Evolutionary conservation across 2,797 vertebrate genomes (phyloP), one percentile per base, ranked within the genome.

Genomic region (Octomys mimax): DNA sequence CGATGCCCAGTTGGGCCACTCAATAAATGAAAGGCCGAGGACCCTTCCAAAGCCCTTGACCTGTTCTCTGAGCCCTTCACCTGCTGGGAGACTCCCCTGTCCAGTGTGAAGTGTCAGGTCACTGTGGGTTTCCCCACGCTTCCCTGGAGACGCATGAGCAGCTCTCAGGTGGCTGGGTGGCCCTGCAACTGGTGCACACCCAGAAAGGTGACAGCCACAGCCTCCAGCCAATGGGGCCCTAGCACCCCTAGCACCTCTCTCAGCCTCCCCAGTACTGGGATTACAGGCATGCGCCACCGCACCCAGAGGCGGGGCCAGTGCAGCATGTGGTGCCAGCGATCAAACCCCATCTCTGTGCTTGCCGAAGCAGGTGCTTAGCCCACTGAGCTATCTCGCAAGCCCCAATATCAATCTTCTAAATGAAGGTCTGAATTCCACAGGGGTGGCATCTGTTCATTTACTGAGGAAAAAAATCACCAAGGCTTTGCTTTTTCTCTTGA

Each of bases 151-250:
- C 22, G 11, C 16, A 6, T 4, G n/a, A 78, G 9, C 39, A 6
- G 39, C 39, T 54, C 0, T 33, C n/a, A 21, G 39, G 10, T 31
- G 59, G 66, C 77, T 61, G 22, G 9, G 11, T n/a, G n/a, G 46
- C 57, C 5, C 71, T 0, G 0, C 21, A 62, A 64, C 61, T 13
- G 1, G 22, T 1, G 0, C 26, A 26, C 3, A 2, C 49, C 80
- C n/a, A 4, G 22, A 19, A 57, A 2, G 3, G 0, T 33, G 16
- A 10, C 14, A 4, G 0, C 73, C 89, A 2, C 64, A 8, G 3
- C 42, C 59, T 4, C 0, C n/a, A 54, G 11, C 59, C 52, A 36
- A 22, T 21, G 11, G 16, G n/a, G 46, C 57, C 39, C 42, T 42
- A 42, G 13, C 54, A 14, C 13, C 49, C 49, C 49, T 39, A 49